phyloP scores from a whole-genome alignment of 1,140 invertebrate genomes.

The Drosophila guanche region DNA sequence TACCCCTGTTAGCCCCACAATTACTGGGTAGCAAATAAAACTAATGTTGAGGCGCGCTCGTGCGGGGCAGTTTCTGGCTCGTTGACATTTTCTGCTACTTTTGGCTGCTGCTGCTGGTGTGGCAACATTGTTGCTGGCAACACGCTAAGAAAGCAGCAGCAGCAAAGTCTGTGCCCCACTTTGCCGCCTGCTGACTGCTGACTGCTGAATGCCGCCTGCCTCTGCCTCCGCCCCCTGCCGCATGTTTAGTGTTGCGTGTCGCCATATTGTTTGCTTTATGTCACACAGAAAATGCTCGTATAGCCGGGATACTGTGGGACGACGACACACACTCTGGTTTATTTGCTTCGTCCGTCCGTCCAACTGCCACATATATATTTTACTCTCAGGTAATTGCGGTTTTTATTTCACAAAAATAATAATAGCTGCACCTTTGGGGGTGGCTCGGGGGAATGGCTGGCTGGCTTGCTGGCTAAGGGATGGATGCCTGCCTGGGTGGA shows the following conservation, averaged over 20 bases:
- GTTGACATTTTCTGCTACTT: constrained; percentile 28
- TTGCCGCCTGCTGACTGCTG: constrained; percentile 15
- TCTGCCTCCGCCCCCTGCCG: constrained; percentile 5
- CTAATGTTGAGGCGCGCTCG: constrained; percentile 62
- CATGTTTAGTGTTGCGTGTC: constrained; percentile 78
- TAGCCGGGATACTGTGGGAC: constrained; percentile 2
- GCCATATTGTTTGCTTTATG: constrained; percentile 80
- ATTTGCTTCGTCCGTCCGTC: constrained; percentile 51
- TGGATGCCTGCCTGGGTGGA: constrained; percentile 17
- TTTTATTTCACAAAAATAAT: constrained; percentile 79
- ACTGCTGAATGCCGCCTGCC: constrained; percentile 22
- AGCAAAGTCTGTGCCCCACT: constrained; percentile 1
- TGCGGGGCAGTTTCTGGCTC: constrained; percentile 22
- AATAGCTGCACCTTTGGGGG: constrained; percentile 61
- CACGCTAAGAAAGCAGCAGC: background rate
- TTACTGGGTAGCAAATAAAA: background rate
- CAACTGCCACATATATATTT: constrained; percentile 55
- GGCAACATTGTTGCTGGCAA: constrained; percentile 66
- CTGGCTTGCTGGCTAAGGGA: constrained; percentile 9
- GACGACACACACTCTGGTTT: constrained; percentile 54
- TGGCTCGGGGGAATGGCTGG: constrained; percentile 4
- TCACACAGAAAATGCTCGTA: constrained; percentile 52
- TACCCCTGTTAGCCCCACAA: no score
- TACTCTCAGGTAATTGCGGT: constrained; percentile 80
- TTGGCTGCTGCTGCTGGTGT: constrained; percentile 13